phyloP scores from a whole-genome alignment of 2,888 invertebrate species.

The Thalpophila matura region DNA sequence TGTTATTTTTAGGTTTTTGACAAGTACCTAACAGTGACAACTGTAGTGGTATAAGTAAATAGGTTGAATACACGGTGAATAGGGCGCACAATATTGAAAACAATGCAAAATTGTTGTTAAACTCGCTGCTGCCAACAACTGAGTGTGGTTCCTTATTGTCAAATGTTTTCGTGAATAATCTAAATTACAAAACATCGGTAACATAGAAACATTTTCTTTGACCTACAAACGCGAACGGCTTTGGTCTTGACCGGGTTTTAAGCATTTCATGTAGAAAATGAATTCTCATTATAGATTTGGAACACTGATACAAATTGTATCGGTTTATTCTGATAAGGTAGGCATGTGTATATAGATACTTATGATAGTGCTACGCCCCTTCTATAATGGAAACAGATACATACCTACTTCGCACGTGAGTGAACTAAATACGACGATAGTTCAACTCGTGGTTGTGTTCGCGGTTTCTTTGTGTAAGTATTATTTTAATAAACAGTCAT shows the following conservation, averaged over 20 bases:
- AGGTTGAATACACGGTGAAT: constrained; percentile 12
- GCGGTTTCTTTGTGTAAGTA: neutral
- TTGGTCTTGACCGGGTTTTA: constrained; percentile 55
- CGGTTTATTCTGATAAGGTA: constrained; percentile 28
- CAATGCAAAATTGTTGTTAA: constrained; percentile 19
- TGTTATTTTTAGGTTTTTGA: constrained; percentile 32
- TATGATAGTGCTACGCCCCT: constrained; percentile 14
- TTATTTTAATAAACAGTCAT: constrained; percentile 1
- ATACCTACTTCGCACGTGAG: neutral
- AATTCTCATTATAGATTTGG: constrained; percentile 47
- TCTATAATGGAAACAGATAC: constrained; percentile 3
- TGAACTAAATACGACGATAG: constrained; percentile 8
- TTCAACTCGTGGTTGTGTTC: constrained; percentile 1
- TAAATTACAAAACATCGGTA: constrained; percentile 55
- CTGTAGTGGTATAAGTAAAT: constrained; percentile 14
- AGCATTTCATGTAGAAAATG: constrained; percentile 38
- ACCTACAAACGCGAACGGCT: constrained; percentile 45
- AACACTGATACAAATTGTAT: constrained; percentile 19
- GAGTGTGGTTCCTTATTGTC: constrained; percentile 32
- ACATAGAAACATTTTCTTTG: constrained; percentile 54
- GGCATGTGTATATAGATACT: constrained; percentile 13
- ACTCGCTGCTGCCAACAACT: constrained; percentile 6
- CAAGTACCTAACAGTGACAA: constrained; percentile 18
- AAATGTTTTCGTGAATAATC: constrained; percentile 45
- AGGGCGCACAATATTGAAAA: constrained; percentile 24